These are phyloP conservation scores for Dicrurus megarhynchus DNA, from an alignment of 2,113 vertebrate genomes.

Conservation along the genomic window DNA sequence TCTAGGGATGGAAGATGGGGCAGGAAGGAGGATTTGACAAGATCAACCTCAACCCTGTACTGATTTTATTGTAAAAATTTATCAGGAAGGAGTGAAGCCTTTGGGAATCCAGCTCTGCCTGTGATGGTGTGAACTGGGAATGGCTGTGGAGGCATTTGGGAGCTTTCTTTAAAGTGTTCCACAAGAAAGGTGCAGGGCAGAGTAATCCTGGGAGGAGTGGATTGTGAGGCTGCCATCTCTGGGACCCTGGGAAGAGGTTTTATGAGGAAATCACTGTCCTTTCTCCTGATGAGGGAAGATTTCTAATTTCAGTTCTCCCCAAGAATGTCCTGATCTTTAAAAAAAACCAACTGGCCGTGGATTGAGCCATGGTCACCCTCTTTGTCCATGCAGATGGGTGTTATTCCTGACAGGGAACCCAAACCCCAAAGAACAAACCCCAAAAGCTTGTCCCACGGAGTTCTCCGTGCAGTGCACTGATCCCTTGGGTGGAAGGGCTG, in stretches of 20 bases:
- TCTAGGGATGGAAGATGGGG: neutral
- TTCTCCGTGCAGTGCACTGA: neutral
- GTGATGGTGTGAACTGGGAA: rapidly evolving
- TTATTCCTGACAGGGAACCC: neutral
- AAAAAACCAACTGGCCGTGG: neutral
- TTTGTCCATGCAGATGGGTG: neutral
- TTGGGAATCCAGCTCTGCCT: neutral
- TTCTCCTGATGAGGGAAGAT: neutral
- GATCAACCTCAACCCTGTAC: neutral
- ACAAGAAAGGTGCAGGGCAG: neutral
- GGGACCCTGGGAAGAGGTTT: neutral
- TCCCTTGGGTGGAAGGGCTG: neutral
- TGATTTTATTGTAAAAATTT: neutral
- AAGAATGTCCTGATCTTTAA: neutral
- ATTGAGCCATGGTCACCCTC: neutral
- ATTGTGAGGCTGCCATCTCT: neutral
- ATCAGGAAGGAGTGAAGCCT: neutral
- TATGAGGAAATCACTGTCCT: neutral
- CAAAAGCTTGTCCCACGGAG: neutral
- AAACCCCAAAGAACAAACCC: neutral
- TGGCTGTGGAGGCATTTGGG: neutral
- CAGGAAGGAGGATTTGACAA: neutral
- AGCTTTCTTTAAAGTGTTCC: neutral
- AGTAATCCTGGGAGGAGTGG: neutral
- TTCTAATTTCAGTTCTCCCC: neutral